These are phyloP conservation scores for Drosophila eugracilis DNA, from an alignment of 1,140 invertebrate genomes.

Conservation along the genomic window DNA sequence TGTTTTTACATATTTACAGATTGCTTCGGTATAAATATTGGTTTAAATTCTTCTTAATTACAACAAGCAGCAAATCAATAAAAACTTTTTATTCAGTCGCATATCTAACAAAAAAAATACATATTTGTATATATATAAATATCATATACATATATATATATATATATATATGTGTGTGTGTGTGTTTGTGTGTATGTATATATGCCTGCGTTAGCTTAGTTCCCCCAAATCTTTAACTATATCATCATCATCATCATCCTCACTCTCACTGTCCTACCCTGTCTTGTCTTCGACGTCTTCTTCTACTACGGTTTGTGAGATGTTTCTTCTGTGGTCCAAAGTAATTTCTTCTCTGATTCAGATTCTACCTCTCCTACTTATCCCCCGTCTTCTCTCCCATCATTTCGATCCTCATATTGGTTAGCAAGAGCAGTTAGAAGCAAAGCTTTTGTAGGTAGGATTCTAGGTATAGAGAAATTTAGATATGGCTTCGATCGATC, in stretches of 20 bases:
- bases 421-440: conserved; percentile 56
- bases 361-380: conserved; percentile 1
- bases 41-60: conserved; percentile 74
- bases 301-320: conserved; percentile 61
- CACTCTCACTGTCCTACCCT: conserved; percentile 13
- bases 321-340: conserved; percentile 69
- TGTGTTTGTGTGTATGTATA: conserved; percentile 42
- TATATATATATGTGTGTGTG: too few species aligned
- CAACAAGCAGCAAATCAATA: conserved; percentile 81
- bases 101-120: conserved; percentile 67
- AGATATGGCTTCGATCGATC: conserved; percentile 52
- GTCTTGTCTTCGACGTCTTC: conserved; percentile 16
- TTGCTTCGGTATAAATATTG: conserved; percentile 69
- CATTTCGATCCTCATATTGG: conserved; percentile 8
- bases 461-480: conserved; percentile 55
- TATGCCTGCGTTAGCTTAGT: conserved; percentile 46
- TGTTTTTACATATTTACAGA: conserved; percentile 80
- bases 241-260: conserved; percentile 14
- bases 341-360: conserved; percentile 38
- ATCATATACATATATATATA: conserved; percentile 41
- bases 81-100: conserved; percentile 79
- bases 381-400: conserved; percentile 2
- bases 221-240: background rate
- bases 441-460: conserved; percentile 49
- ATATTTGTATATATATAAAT: conserved; percentile 44